Base-by-base conservation (phyloP, 2,113 vertebrate species). In the Rhombomys opimus region DNA sequence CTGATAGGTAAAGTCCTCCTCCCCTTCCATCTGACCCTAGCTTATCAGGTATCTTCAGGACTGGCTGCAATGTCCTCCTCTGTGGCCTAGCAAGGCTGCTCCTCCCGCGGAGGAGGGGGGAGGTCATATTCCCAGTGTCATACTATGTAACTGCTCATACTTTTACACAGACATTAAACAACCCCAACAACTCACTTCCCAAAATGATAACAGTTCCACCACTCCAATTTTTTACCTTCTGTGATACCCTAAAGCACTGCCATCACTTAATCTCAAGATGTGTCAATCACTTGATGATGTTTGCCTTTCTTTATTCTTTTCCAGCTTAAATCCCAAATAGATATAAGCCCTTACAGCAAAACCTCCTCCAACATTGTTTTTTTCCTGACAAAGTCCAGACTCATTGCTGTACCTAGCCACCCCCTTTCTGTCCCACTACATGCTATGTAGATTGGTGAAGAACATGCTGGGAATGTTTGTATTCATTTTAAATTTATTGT, bases 401-500 rank as follows among this genome's bases (percentile, higher is more conserved):
- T n/a, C 46, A 65, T 5, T 35, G 22, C 27, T 93, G 5, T 27
- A 70, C 11, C 41, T 78, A 91, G 57, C 75, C 2, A 67, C 27
- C 5, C 0, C 46, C 11, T 41, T 20, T 65, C 54, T 80, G 11
- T 22, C 54, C 61, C 18, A 9, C 20, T 2, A 59, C 15, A 11
- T 18, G 10, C 6, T 87, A 72, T 89, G 41, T 57, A 41, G 57
- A 63, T 8, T 87, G 80, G 41, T 68, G 50, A 46, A 87, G 88
- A 75, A 87, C 85, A 89, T 27, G 17, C 88, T 2, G 73, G 9
- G 61, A 68, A 46, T 95, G 32, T 75, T 80, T 67, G 85, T 38
- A 70, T 93, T 77, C 75, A 59, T 41, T 96, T 95, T 73, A 94
- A 63, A 92, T 75, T 63, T 78, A 94, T 14, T 70, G 87, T 54